These are phyloP conservation scores for Ooceraea biroi DNA, from an alignment of 1,140 invertebrate genomes.

Conservation along the genomic window DNA sequence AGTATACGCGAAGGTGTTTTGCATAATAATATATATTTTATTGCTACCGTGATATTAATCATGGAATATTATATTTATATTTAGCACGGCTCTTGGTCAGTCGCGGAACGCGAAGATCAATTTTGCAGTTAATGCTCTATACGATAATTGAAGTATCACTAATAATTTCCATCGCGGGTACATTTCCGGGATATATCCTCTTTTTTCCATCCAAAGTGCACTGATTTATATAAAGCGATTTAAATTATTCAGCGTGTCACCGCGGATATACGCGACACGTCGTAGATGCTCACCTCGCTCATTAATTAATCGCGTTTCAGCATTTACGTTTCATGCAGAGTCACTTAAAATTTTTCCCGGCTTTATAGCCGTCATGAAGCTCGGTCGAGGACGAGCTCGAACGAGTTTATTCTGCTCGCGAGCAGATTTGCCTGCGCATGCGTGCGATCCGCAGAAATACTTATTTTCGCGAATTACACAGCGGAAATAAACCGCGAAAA, in stretches of 20 bases:
- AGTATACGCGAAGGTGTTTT: neutral
- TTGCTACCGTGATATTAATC: neutral
- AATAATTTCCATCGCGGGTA: neutral
- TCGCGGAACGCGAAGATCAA: too few relatives aligned
- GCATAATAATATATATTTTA: neutral
- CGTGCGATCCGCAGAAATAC: conserved; percentile 26
- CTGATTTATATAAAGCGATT: conserved; percentile 11
- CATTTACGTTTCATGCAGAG: neutral
- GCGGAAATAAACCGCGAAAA: conserved; percentile 48
- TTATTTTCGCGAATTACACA: conserved; percentile 54
- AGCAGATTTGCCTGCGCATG: conserved; percentile 12
- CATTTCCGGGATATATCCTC: neutral
- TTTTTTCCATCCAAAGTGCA: neutral
- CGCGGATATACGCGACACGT: neutral
- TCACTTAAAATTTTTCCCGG: conserved; percentile 9
- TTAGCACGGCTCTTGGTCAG: neutral
- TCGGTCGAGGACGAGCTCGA: neutral
- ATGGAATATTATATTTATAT: neutral
- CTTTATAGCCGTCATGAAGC: neutral
- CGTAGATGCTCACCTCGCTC: neutral
- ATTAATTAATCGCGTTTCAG: conserved; percentile 30
- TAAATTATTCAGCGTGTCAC: conserved; percentile 25
- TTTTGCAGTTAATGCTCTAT: neutral
- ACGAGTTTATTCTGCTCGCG: neutral
- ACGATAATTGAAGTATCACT: neutral